Evolutionary conservation across 2,888 invertebrate species (phyloP).

Genomic region (Sabellastarte sp.): DNA sequence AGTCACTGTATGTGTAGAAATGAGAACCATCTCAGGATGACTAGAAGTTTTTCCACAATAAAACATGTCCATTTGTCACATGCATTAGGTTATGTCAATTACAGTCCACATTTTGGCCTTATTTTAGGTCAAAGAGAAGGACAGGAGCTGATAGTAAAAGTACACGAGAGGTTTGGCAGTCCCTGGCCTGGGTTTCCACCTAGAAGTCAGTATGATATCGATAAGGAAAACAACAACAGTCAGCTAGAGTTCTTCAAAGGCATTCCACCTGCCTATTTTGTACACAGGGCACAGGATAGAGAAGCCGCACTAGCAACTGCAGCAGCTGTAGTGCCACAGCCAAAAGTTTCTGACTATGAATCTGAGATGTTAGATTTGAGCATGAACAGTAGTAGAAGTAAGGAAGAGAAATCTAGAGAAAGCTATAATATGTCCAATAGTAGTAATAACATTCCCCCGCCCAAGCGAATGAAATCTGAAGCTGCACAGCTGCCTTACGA

Average conservation of each 20-base stretch:
- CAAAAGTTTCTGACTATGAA: background rate
- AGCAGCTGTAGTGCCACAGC: background rate
- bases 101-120: too few species aligned
- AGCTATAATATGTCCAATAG: background rate
- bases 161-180: slow-evolving; percentile 24
- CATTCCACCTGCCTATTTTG: too few species aligned
- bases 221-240: background rate
- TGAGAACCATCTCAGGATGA: too few species aligned
- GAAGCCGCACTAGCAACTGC: background rate
- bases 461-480: background rate
- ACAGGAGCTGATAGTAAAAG: slow-evolving; percentile 29
- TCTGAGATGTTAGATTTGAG: background rate
- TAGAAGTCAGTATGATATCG: background rate
- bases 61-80: too few species aligned
- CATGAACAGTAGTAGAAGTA: background rate
- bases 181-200: background rate
- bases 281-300: too few species aligned
- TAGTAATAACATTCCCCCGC: background rate
- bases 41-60: too few species aligned
- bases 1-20: too few species aligned
- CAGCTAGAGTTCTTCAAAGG: background rate
- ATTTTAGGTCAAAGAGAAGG: slow-evolving; percentile 24
- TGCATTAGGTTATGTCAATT: too few species aligned
- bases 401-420: background rate
- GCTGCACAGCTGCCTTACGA: background rate